phyloP scores from a whole-genome alignment of 2,888 invertebrate genomes.

The Conomelus anceps region DNA sequence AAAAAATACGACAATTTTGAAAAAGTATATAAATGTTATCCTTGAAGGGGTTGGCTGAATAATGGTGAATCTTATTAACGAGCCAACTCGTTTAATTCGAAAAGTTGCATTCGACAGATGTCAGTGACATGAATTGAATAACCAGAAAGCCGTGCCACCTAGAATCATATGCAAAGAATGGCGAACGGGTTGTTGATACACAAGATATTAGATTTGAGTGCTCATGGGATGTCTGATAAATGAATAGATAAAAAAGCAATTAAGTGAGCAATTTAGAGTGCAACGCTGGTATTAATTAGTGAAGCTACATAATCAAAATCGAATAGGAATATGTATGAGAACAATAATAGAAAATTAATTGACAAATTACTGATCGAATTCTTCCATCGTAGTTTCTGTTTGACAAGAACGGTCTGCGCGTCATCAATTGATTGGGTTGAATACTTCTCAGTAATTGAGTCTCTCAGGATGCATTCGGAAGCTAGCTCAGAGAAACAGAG shows the following conservation, averaged over 20 bases:
- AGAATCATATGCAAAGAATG: not conserved
- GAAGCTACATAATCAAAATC: not conserved
- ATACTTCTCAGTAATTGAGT: not conserved
- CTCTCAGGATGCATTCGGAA: not conserved
- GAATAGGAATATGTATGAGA: not conserved
- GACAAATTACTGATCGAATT: not conserved
- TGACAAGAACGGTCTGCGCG: not conserved
- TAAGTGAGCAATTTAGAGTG: not conserved
- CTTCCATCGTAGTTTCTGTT: not conserved
- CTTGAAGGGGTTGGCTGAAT: not conserved
- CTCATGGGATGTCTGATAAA: not conserved
- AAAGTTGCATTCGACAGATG: not conserved
- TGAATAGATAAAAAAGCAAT: not conserved
- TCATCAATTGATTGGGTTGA: not conserved
- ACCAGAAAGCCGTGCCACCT: not conserved
- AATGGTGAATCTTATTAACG: not conserved
- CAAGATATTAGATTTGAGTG: not conserved
- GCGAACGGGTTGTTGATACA: not conserved
- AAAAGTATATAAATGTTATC: not conserved
- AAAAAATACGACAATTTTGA: too few species aligned
- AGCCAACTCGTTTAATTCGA: not conserved
- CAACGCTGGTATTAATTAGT: not conserved
- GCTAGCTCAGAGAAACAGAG: not conserved
- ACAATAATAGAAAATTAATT: not conserved
- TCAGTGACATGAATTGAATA: not conserved